Evolutionary conservation across 53 echinoderm and acorn worm genomes (phyloP).

Genomic region (Pentamera pediparva): DNA sequence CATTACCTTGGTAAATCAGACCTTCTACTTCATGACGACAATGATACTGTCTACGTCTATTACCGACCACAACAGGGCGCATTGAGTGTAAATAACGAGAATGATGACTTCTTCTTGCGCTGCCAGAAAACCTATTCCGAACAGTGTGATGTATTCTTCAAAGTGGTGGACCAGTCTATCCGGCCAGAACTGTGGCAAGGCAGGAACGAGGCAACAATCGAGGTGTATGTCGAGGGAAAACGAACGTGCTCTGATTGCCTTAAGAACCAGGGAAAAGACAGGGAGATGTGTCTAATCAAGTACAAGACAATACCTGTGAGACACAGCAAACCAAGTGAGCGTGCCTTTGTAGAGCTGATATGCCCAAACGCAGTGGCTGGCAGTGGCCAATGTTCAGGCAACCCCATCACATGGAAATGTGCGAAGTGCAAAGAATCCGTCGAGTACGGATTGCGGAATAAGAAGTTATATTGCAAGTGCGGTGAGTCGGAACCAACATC

Average conservation of each 20-base stretch:
- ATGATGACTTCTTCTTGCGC: no score
- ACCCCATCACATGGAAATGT: slow-evolving; percentile 16
- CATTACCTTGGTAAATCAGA: not conserved
- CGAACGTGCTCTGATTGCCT: not conserved
- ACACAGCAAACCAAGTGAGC: not conserved
- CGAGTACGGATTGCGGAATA: no score
- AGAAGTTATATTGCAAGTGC: not conserved
- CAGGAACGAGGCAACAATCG: not conserved
- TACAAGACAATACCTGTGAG: not conserved
- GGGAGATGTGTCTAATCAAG: slow-evolving; percentile 9
- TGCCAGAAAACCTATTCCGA: no score
- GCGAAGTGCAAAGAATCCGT: not conserved
- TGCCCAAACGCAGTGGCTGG: slow-evolving; percentile 24
- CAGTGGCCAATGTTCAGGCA: slow-evolving; percentile 7
- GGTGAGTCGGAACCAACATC: not conserved
- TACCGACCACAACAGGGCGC: no score
- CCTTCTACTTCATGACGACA: not conserved
- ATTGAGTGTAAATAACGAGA: no score
- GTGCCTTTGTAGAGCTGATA: no score
- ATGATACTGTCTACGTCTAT: not conserved
- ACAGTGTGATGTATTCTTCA: no score
- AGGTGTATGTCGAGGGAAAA: not conserved
- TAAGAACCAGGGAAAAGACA: slow-evolving; percentile 14
- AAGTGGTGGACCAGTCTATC: no score
- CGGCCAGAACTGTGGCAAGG: not conserved